Percentiles rank a stretch among this genome's conserved stretches.
Evolutionary conservation across 2,888 invertebrate genomes (phyloP).

Genomic region (Aphodius sticticus): DNA sequence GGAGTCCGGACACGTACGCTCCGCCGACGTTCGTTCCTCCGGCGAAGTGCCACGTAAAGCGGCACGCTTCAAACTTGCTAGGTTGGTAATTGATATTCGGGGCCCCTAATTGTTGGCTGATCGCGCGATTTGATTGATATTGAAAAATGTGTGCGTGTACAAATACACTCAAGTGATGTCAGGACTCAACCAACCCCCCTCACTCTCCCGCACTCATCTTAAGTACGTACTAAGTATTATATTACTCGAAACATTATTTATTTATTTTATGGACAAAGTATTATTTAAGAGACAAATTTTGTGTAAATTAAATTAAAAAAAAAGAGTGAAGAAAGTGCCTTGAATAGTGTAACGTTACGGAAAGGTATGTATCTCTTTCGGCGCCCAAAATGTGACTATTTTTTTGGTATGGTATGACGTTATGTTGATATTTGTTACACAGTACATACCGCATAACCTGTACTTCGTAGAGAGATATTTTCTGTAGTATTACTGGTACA

Average conservation of each 20-base stretch:
- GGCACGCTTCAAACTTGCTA: constrained; percentile 58
- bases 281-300: constrained; percentile 15
- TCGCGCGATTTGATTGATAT: not conserved
- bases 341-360: constrained; percentile 27
- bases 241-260: not conserved
- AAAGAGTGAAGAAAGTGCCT: constrained; percentile 44
- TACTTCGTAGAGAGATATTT: not conserved
- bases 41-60: constrained; percentile 54
- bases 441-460: not conserved
- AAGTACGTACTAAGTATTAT: constrained; percentile 42
- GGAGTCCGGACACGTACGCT: constrained; percentile 57
- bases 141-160: constrained; percentile 6
- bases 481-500: not conserved
- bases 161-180: constrained; percentile 10
- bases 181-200: constrained; percentile 30
- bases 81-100: constrained; percentile 54
- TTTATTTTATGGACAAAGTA: constrained; percentile 35
- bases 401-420: not conserved
- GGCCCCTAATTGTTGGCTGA: constrained; percentile 30
- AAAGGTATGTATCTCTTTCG: constrained; percentile 27
- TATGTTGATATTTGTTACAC: not conserved
- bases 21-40: constrained; percentile 49
- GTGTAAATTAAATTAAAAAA: not conserved
- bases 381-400: not conserved
- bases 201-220: constrained; percentile 37